Base-by-base conservation (phyloP, 2,797 vertebrate genomes). In the Urosaurus nigricauda region DNA sequence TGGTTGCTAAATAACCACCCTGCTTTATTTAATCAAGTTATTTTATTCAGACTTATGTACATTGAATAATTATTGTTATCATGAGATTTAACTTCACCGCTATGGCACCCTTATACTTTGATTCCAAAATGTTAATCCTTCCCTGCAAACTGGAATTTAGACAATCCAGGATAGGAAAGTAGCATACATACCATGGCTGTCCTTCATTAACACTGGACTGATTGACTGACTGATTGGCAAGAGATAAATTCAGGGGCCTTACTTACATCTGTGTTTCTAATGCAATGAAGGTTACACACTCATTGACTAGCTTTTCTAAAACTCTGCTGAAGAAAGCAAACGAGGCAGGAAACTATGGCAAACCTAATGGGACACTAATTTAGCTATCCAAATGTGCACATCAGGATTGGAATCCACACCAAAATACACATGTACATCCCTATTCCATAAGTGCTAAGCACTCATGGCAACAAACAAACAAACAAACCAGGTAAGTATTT, bases 1-100 rank as follows among this genome's bases (percentile, higher is more conserved):
- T 60, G n/a, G 26, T 77, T 68, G 7, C 75, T 86, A 77, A 77
- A 77, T 75, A 8, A 47, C 6, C 5, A 79, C 6, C 5, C 21
- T 16, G 16, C 83, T 79, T 79, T 26, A 13, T 43, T 12, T 89
- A 85, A 71, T 79, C 13, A 58, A 89, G n/a, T 21, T 81, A 6
- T 21, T 40, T 29, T 81, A 14, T 73, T 77, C 43, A 74, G 19
- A 40, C 8, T 47, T 37, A 37, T 9, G 8, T 75, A 75, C 40
- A 68, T 56, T 12, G 26, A 35, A 79, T 35, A 13, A n/a, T 79
- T 35, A 19, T 56, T 58, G 2, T 56, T 60, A 19, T 19, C 17
- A 80, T 16, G n/a, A 35, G 53, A 17, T 21, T 80, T 43, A 70
- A 24, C 19, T 11, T 70, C 2, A 53, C 75, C 77, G 16, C 40